phyloP scores from a whole-genome alignment of 1,140 invertebrate genomes.

The Cyclargus thomasi region DNA sequence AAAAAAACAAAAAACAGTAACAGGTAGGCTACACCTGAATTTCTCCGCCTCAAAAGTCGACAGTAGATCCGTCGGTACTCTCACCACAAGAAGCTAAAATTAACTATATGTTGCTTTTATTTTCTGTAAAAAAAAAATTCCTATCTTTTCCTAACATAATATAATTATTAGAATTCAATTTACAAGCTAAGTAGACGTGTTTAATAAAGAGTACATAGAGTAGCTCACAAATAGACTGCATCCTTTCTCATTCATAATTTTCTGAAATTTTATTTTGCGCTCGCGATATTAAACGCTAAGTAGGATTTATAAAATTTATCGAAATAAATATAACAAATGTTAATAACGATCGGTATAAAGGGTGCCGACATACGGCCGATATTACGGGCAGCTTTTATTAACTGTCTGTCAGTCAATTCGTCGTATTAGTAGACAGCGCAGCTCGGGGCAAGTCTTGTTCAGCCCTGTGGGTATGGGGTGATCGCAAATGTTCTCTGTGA shows the following conservation, averaged over 20 bases:
- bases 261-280: conserved; percentile 18
- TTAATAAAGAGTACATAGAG: no score
- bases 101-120: no score
- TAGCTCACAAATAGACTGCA: no score
- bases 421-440: conserved; percentile 48
- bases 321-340: conserved; percentile 17
- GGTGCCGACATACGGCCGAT: conserved; percentile 59
- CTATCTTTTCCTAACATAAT: no score
- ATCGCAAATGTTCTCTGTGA: not conserved
- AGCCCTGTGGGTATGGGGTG: conserved; percentile 29
- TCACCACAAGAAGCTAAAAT: no score
- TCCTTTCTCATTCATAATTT: not conserved
- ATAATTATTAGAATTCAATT: no score
- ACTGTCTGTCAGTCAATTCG: conserved; percentile 65
- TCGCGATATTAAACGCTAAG: not conserved
- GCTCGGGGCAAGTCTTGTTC: conserved; percentile 38
- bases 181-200: no score
- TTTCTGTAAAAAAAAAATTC: no score
- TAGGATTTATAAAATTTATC: conserved; percentile 8
- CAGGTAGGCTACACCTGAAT: no score
- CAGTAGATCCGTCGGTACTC: no score
- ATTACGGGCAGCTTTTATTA: conserved; percentile 62
- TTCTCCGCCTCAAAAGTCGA: no score
- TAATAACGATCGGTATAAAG: conserved; percentile 29
- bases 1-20: no score